These are phyloP conservation scores for Drosophila ironensis DNA, from an alignment of 1,140 invertebrate genomes.

Conservation along the genomic window DNA sequence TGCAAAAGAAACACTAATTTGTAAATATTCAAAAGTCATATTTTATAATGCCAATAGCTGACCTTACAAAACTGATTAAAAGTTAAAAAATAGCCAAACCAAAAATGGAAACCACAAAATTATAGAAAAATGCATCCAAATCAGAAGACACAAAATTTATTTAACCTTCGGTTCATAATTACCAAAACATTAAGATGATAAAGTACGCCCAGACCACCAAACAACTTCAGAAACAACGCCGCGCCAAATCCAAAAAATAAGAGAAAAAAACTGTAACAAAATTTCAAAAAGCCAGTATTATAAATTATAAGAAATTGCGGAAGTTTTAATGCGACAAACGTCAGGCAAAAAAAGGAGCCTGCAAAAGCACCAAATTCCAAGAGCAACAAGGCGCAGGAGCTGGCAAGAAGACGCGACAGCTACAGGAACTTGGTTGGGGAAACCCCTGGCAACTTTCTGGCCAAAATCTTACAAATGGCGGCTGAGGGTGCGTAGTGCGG, in stretches of 20 bases:
- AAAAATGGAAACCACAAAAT: slow-evolving; percentile 5
- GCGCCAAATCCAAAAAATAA: slow-evolving; percentile 11
- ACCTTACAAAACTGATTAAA: background rate
- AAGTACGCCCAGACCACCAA: slow-evolving; percentile 52
- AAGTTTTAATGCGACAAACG: slow-evolving; percentile 79
- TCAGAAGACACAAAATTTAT: slow-evolving; percentile 42
- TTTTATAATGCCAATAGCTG: slow-evolving; percentile 19
- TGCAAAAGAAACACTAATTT: background rate
- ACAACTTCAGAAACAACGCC: slow-evolving; percentile 31
- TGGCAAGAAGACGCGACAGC: slow-evolving; percentile 58
- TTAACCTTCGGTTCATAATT: slow-evolving; percentile 63
- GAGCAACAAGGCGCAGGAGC: slow-evolving; percentile 40
- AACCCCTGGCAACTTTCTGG: slow-evolving; percentile 66
- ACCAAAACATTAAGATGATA: slow-evolving; percentile 73
- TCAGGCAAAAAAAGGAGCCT: slow-evolving; percentile 61
- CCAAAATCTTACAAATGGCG: slow-evolving; percentile 78
- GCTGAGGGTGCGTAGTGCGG: slow-evolving; percentile 32
- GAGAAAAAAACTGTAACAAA: slow-evolving; percentile 30
- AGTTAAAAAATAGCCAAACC: slow-evolving; percentile 8
- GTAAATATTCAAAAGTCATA: background rate
- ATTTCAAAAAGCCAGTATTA: slow-evolving; percentile 67
- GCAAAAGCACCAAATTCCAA: slow-evolving; percentile 42
- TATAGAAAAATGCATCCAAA: slow-evolving; percentile 27
- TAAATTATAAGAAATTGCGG: slow-evolving; percentile 76
- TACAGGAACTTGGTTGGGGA: slow-evolving; percentile 38